A percentile compares a stretch with the other conserved stretches of the same genome.
These are phyloP conservation scores for Sturnira hondurensis DNA, from an alignment of 2,113 vertebrate species.

Conservation along the genomic window DNA sequence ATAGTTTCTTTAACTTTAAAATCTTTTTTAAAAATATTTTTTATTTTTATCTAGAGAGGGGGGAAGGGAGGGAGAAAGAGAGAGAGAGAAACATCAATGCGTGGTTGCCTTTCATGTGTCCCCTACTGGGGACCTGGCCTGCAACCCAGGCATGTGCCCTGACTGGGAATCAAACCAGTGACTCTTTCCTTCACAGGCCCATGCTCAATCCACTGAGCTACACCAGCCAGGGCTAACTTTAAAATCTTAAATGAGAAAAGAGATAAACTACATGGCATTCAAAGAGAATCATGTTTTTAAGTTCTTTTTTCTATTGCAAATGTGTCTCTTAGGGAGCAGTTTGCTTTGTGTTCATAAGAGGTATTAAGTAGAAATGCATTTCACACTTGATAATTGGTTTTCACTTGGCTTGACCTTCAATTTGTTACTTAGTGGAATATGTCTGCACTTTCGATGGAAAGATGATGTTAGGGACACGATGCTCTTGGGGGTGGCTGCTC, in stretches of 20 bases:
- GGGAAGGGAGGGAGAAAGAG: too few species aligned
- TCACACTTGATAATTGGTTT: constrained; percentile 30
- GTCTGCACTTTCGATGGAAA: background rate
- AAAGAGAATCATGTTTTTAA: background rate
- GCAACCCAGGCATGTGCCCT: too few species aligned
- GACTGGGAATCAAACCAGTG: too few species aligned
- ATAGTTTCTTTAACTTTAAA: background rate
- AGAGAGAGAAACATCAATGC: too few species aligned
- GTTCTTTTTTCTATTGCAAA: background rate
- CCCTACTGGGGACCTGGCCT: too few species aligned
- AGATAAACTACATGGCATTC: background rate
- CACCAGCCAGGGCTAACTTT: too few species aligned
- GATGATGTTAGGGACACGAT: background rate
- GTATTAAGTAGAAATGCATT: constrained; percentile 10
- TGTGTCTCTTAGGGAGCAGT: background rate
- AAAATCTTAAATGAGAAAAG: background rate
- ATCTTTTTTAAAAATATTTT: too few species aligned
- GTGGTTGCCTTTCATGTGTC: too few species aligned
- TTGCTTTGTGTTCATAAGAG: constrained; percentile 1
- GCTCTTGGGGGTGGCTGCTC: background rate
- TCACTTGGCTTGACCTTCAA: background rate
- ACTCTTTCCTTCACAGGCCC: too few species aligned
- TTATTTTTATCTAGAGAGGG: too few species aligned
- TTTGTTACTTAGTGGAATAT: background rate
- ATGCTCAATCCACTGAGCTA: too few species aligned